A percentile compares a stretch with the other conserved stretches of the same genome.
Conservation (phyloP, 2,888 invertebrate species). For the Archaeoteleia sp. region DNA sequence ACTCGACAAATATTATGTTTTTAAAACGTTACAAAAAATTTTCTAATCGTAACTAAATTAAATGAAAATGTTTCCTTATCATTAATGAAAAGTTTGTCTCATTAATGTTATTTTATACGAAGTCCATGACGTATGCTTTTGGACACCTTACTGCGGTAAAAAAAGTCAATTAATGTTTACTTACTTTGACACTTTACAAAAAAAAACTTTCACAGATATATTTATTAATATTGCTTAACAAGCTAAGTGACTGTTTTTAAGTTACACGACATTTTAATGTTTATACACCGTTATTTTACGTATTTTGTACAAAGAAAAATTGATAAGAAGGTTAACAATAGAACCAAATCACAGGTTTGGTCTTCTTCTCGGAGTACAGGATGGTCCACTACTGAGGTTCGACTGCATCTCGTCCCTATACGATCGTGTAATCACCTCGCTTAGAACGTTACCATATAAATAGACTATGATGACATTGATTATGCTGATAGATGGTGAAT, state of each 20-base stretch:
- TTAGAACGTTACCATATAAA: slow-evolving; percentile 62
- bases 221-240: neutral
- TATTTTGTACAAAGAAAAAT: slow-evolving; percentile 3
- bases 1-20: too few relatives aligned
- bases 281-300: neutral
- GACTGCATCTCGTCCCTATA: slow-evolving; percentile 58
- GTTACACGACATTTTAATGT: neutral
- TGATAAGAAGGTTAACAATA: slow-evolving; percentile 8
- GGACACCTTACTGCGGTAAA: neutral
- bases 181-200: neutral
- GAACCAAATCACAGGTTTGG: slow-evolving; percentile 34
- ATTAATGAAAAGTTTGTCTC: too few relatives aligned
- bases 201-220: neutral
- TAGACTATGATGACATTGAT: slow-evolving; percentile 63
- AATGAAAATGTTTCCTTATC: too few relatives aligned
- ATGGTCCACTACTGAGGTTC: slow-evolving; percentile 56
- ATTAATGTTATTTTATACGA: too few relatives aligned
- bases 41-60: too few relatives aligned
- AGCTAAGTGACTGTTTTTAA: neutral
- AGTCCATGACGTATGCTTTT: too few relatives aligned
- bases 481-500: slow-evolving; percentile 59
- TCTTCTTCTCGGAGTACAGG: slow-evolving; percentile 54
- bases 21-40: too few relatives aligned
- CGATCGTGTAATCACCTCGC: slow-evolving; percentile 62
- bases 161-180: neutral